Evolutionary conservation across 2,797 vertebrate species (phyloP).

Genomic region (Protonibea diacanthus): DNA sequence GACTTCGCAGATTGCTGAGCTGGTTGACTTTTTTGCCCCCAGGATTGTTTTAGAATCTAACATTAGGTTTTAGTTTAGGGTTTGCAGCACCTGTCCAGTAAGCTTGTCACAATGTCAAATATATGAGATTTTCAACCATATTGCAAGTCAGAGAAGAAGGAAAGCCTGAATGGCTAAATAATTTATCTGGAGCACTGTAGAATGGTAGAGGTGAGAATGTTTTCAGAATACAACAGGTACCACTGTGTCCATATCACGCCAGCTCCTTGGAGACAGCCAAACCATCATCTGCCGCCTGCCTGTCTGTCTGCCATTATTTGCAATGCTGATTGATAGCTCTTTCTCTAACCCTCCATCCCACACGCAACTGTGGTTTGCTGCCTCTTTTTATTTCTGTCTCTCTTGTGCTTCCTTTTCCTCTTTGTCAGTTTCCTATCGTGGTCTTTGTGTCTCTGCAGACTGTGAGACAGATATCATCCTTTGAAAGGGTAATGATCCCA

Average conservation of each 20-base stretch:
- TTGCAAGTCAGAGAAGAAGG: slow-evolving; percentile 25
- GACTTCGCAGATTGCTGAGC: slow-evolving; percentile 22
- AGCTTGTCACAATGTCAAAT: slow-evolving; percentile 39
- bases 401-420: slow-evolving; percentile 69
- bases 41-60: slow-evolving; percentile 24
- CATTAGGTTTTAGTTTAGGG: slow-evolving; percentile 9
- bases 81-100: slow-evolving; percentile 7
- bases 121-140: slow-evolving; percentile 32
- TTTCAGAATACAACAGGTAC: slow-evolving; percentile 49
- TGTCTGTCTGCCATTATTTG: slow-evolving; percentile 68
- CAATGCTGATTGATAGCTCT: slow-evolving; percentile 71
- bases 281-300: slow-evolving; percentile 47
- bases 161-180: slow-evolving; percentile 42
- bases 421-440: slow-evolving; percentile 64
- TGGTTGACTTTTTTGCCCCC: slow-evolving; percentile 3
- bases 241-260: slow-evolving; percentile 50
- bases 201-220: slow-evolving; percentile 28
- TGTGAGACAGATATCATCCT: slow-evolving; percentile 83
- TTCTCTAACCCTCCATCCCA: slow-evolving; percentile 51
- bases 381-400: slow-evolving; percentile 72
- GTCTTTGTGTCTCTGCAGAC: slow-evolving; percentile 80
- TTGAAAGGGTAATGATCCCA: slow-evolving; percentile 89
- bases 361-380: slow-evolving; percentile 54
- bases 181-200: slow-evolving; percentile 40
- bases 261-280: slow-evolving; percentile 43